A percentile compares a stretch with the other conserved stretches of the same genome.
phyloP scores from a whole-genome alignment of 2,888 invertebrate species.

The Autographa gamma region DNA sequence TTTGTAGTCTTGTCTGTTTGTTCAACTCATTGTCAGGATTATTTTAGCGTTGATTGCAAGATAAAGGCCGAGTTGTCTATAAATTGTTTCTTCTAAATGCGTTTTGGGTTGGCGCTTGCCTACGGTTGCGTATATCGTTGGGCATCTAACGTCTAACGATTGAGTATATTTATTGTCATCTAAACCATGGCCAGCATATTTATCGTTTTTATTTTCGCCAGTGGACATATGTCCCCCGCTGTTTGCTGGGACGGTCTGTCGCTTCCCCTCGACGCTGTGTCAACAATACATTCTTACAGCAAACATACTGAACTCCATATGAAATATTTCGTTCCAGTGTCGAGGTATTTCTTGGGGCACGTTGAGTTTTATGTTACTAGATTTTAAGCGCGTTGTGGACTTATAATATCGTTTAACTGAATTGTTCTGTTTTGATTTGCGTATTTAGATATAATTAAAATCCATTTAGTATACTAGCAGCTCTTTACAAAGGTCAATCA shows the following conservation, averaged over 20 bases:
- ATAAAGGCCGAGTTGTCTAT: too few species aligned
- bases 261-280: conserved; percentile 68
- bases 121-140: not conserved
- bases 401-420: not conserved
- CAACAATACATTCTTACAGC: conserved; percentile 75
- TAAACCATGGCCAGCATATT: conserved; percentile 45
- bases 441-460: too few species aligned
- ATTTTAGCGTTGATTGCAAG: too few species aligned
- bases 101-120: not conserved
- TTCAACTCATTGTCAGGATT: too few species aligned
- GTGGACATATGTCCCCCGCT: conserved; percentile 67
- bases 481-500: too few species aligned
- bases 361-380: conserved; percentile 17
- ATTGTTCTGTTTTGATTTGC: too few species aligned
- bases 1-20: too few species aligned
- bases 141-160: not conserved
- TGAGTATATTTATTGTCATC: conserved; percentile 33
- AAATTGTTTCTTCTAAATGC: too few species aligned
- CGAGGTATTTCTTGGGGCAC: conserved; percentile 56
- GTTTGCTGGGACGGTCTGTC: conserved; percentile 69
- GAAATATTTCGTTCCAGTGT: conserved; percentile 75
- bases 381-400: not conserved
- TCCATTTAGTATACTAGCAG: too few species aligned
- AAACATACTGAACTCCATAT: conserved; percentile 73
- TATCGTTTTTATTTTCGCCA: conserved; percentile 59